Evolutionary conservation across 2,797 vertebrate genomes (phyloP).

Genomic region (Clamator glandarius): DNA sequence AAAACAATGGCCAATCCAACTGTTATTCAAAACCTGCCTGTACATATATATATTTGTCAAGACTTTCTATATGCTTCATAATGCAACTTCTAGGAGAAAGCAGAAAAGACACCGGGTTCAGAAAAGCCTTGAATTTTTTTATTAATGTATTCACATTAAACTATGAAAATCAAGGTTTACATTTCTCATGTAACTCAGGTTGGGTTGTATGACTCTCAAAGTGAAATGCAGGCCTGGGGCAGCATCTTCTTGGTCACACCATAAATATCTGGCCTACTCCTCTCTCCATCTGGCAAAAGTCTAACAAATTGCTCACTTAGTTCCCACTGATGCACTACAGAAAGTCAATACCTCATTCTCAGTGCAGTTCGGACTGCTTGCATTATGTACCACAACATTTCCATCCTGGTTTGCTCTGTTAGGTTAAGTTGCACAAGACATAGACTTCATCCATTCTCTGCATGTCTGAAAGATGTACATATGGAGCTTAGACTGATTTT

Average conservation of each 20-base stretch:
- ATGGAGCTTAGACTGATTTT: background rate
- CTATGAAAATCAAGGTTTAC: background rate
- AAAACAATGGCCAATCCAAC: background rate
- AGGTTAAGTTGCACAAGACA: rapidly evolving
- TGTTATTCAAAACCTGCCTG: background rate
- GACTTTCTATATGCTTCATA: background rate
- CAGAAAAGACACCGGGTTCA: background rate
- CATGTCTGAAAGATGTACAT: background rate
- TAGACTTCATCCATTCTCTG: background rate
- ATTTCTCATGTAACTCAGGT: background rate
- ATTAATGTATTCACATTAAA: background rate
- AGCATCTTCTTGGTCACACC: background rate
- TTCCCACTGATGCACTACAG: rapidly evolving
- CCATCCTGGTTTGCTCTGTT: background rate
- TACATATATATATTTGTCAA: background rate
- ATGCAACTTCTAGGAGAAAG: background rate
- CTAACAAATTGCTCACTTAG: background rate
- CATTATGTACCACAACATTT: background rate
- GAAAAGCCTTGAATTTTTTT: background rate
- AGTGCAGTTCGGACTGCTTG: rapidly evolving
- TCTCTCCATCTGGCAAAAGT: background rate
- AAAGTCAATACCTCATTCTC: background rate
- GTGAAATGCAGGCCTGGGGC: background rate
- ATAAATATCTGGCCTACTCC: background rate
- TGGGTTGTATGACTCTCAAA: background rate